Evolutionary conservation across 1,140 invertebrate species (phyloP).

Genomic region (Sarcophaga bullata): DNA sequence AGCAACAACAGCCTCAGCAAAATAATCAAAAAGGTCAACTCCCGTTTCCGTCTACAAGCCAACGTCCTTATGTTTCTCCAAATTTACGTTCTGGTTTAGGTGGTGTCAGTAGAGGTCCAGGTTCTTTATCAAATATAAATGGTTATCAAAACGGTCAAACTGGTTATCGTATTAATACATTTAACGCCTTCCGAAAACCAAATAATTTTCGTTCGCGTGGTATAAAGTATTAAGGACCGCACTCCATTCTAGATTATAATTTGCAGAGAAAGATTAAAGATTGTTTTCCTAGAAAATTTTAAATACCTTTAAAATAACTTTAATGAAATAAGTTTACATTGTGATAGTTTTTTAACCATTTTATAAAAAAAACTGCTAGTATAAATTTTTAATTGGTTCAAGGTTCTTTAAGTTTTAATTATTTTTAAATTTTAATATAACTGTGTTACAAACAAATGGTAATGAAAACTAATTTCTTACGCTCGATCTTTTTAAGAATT

Average conservation of each 20-base stretch:
- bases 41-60: conserved; percentile 52
- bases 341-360: too few relatives aligned
- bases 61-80: conserved; percentile 60
- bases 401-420: too few relatives aligned
- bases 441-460: too few relatives aligned
- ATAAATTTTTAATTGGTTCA: too few relatives aligned
- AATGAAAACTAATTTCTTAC: too few relatives aligned
- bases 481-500: too few relatives aligned
- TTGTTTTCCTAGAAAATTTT: too few relatives aligned
- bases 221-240: conserved; percentile 56
- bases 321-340: too few relatives aligned
- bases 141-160: conserved; percentile 39
- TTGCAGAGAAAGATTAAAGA: background rate
- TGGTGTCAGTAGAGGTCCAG: conserved; percentile 54
- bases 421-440: too few relatives aligned
- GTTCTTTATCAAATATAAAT: conserved; percentile 41
- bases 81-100: conserved; percentile 55
- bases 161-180: conserved; percentile 47
- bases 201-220: conserved; percentile 58
- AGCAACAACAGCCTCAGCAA: conserved; percentile 16
- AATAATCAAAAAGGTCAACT: background rate
- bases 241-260: background rate
- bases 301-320: too few relatives aligned
- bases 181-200: conserved; percentile 51
- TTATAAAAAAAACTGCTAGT: too few relatives aligned